Evolutionary conservation across 2,113 vertebrate species (phyloP).

Genomic region (Campylomormyrus tamandua): DNA sequence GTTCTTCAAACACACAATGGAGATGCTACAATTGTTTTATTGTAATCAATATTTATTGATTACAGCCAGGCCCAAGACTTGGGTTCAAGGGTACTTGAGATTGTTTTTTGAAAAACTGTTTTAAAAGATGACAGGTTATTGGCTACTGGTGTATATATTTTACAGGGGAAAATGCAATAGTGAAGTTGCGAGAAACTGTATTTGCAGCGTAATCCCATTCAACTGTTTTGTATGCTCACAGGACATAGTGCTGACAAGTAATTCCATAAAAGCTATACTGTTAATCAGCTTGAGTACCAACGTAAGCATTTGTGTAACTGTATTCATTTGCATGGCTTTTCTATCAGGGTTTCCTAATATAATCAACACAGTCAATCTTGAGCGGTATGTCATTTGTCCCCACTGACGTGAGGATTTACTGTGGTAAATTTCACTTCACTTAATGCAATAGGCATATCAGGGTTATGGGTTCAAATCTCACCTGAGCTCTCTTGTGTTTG

Average conservation of each 20-base stretch:
- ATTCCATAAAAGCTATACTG: conserved; percentile 15
- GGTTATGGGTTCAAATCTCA: background rate
- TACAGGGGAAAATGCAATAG: background rate
- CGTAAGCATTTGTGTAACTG: conserved; percentile 37
- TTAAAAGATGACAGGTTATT: background rate
- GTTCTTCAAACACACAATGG: background rate
- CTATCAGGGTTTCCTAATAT: conserved; percentile 56
- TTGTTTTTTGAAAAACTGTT: conserved; percentile 1
- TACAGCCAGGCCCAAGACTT: background rate
- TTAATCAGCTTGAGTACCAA: conserved; percentile 49
- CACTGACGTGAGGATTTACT: conserved; percentile 51
- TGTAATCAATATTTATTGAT: conserved; percentile 2
- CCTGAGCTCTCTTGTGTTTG: background rate
- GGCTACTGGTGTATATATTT: background rate
- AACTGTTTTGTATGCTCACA: background rate
- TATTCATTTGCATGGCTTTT: conserved; percentile 50
- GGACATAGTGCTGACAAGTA: conserved; percentile 34
- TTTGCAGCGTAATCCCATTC: background rate
- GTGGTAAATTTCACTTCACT: conserved; percentile 58
- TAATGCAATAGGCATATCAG: background rate
- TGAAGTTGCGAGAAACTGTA: background rate
- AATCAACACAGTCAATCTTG: conserved; percentile 60
- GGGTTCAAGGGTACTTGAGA: background rate
- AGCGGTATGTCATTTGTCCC: conserved; percentile 39
- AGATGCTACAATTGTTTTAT: background rate